Percentiles rank a stretch among this genome's conserved stretches.
These are phyloP conservation scores for Chrysomallon squamiferum DNA, from an alignment of 1,140 invertebrate species.

Conservation along the genomic window DNA sequence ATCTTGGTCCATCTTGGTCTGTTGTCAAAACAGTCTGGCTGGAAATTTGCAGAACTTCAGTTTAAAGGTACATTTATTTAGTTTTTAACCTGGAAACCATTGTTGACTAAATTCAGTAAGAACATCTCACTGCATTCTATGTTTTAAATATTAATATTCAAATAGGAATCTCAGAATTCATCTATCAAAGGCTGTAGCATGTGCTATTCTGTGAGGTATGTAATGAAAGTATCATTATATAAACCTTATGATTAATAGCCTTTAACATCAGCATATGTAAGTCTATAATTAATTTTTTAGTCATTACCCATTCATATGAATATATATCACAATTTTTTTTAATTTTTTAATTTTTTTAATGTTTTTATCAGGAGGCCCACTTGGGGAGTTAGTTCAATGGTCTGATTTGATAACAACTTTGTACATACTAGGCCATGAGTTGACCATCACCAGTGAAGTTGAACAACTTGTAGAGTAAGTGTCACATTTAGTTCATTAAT, in stretches of 20 bases:
- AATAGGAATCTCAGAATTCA: slow-evolving; percentile 39
- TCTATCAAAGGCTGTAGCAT: too few relatives aligned
- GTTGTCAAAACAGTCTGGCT: slow-evolving; percentile 60
- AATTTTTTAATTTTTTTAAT: slow-evolving; percentile 4
- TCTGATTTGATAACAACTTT: slow-evolving; percentile 62
- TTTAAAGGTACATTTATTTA: slow-evolving; percentile 52
- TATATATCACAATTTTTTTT: neutral
- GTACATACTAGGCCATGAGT: slow-evolving; percentile 63
- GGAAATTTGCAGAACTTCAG: slow-evolving; percentile 62
- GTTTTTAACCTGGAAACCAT: too few relatives aligned
- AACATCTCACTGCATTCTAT: too few relatives aligned
- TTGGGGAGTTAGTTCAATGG: slow-evolving; percentile 64
- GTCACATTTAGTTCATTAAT: neutral
- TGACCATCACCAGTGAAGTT: slow-evolving; percentile 62
- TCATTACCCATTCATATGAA: too few relatives aligned
- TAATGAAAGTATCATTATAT: too few relatives aligned
- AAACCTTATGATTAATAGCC: too few relatives aligned
- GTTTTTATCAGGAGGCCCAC: slow-evolving; percentile 54
- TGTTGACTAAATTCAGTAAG: too few relatives aligned
- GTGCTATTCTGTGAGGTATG: too few relatives aligned
- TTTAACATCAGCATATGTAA: too few relatives aligned
- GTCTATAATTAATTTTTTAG: too few relatives aligned
- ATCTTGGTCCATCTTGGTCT: slow-evolving; percentile 63
- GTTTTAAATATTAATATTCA: too few relatives aligned
- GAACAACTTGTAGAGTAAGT: slow-evolving; percentile 58